Conservation (phyloP, 2,888 invertebrate species). For the Sphaeridia pumilis region DNA sequence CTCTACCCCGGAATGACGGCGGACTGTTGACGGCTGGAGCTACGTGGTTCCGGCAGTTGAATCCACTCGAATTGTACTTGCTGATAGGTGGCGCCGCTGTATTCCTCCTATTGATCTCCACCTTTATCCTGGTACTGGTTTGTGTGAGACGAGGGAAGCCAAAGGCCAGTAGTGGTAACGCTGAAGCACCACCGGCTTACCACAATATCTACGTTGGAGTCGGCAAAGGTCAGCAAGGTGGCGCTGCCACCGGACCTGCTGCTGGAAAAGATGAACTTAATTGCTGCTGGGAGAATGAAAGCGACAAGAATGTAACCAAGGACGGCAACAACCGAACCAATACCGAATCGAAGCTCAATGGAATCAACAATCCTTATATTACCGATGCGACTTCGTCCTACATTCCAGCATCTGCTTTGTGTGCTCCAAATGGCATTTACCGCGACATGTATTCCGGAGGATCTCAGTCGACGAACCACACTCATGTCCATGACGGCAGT, state of each 20-base stretch:
- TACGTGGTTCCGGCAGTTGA: conserved; percentile 34
- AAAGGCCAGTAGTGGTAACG: conserved; percentile 25
- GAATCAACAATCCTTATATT: conserved; percentile 23
- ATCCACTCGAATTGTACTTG: conserved; percentile 34
- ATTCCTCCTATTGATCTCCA: conserved; percentile 34
- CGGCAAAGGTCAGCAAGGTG: conserved; percentile 7
- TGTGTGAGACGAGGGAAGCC: conserved; percentile 31
- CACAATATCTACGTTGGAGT: conserved; percentile 34
- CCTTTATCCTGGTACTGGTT: conserved; percentile 33
- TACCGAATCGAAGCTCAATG: conserved; percentile 20
- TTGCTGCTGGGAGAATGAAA: conserved; percentile 36
- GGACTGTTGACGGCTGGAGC: conserved; percentile 35
- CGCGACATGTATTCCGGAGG: conserved; percentile 33
- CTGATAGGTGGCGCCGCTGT: conserved; percentile 36
- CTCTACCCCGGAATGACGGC: conserved; percentile 25
- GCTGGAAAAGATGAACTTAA: conserved; percentile 24
- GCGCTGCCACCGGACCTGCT: neutral
- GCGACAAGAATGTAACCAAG: conserved; percentile 17
- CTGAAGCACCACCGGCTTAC: conserved; percentile 34
- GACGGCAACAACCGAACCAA: neutral
- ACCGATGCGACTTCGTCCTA: conserved; percentile 28
- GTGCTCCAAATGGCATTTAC: conserved; percentile 31
- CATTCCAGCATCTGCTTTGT: conserved; percentile 35
- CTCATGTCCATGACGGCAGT: conserved; percentile 33
- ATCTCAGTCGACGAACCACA: conserved; percentile 30